Conservation (phyloP, 2,113 vertebrate species). For the Sinocyclocheilus anophthalmus region DNA sequence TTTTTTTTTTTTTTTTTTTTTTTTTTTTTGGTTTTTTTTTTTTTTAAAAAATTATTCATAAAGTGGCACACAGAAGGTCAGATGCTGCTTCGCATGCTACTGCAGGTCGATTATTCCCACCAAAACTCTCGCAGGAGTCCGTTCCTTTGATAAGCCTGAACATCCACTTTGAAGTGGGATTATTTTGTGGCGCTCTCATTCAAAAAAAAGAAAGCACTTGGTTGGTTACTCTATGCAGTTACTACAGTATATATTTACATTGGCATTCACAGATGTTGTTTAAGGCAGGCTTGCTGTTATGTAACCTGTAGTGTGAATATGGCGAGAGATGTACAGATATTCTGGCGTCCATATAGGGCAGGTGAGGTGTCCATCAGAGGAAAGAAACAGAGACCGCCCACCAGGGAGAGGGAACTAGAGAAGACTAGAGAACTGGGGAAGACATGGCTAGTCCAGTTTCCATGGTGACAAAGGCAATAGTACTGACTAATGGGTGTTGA, state of each 20-base stretch:
- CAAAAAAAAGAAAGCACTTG: background rate
- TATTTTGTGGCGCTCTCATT: background rate
- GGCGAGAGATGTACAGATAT: constrained; percentile 7
- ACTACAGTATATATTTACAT: background rate
- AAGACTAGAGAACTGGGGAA: constrained; percentile 47
- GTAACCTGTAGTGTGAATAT: constrained; percentile 50
- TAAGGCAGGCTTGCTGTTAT: constrained; percentile 57
- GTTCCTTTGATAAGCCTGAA: background rate
- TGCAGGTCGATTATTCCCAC: background rate
- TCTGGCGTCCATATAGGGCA: constrained; percentile 22
- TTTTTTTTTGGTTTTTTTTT: too few species aligned
- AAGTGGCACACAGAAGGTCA: background rate
- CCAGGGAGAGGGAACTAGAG: constrained; percentile 40
- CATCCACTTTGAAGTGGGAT: background rate
- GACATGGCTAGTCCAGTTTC: constrained; percentile 78
- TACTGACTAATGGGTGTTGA: constrained; percentile 70
- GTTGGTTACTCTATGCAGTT: background rate
- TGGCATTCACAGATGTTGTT: background rate
- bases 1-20: too few species aligned
- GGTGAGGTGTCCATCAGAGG: constrained; percentile 43
- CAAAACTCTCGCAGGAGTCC: background rate
- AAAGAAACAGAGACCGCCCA: constrained; percentile 48
- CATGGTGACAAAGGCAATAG: constrained; percentile 78
- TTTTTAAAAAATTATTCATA: background rate
- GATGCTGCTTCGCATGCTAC: background rate